Evolutionary conservation across 2,797 vertebrate genomes (phyloP), one percentile per base, ranked within the genome.

Genomic region (Lutjanus argentimaculatus): DNA sequence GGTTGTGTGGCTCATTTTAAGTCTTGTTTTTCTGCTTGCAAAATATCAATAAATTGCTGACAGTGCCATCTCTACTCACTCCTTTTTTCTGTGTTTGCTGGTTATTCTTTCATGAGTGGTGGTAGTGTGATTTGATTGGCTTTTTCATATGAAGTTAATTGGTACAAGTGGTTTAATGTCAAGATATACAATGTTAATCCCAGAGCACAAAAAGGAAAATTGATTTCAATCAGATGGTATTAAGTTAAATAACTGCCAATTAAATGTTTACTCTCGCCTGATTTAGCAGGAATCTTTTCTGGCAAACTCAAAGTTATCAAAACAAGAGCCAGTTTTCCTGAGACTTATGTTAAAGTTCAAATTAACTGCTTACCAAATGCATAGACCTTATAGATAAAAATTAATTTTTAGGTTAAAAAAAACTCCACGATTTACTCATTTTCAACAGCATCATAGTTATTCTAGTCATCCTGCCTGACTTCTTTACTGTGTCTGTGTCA

Each of bases 1-100:
- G 95, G 98, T 99, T 65, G 98, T 99, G 95, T 99, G 98, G 98
- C 98, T 99, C 94, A 99, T 99, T 96, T 96, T 99, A 97, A 99
- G 98, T 99, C 98, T 99, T 92, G 98, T 99, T 89, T 98, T 99
- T 97, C 96, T 99, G 95, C 97, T 99, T 97, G 98, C 98, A 96
- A 99, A 99, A 97, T 99, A 99, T 95, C 98, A 99, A 98, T 99
- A 97, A 98, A 97, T 93, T 96, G 92, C 93, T 94, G 88, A 93
- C 89, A 92, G 91, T 90, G 92, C 92, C 87, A 92, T 93, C 88
- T 92, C 82, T 74, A 80, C 84, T 85, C 81, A 64, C 82, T 89
- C 46, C 62, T 85, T 83, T 77, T 58, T 85, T 90, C 85, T 79
- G 76, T 86, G 76, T 89, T 80, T 84, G 71, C 83, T 82, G 63